phyloP scores from a whole-genome alignment of 2,888 invertebrate genomes.

The Cenopis cana region DNA sequence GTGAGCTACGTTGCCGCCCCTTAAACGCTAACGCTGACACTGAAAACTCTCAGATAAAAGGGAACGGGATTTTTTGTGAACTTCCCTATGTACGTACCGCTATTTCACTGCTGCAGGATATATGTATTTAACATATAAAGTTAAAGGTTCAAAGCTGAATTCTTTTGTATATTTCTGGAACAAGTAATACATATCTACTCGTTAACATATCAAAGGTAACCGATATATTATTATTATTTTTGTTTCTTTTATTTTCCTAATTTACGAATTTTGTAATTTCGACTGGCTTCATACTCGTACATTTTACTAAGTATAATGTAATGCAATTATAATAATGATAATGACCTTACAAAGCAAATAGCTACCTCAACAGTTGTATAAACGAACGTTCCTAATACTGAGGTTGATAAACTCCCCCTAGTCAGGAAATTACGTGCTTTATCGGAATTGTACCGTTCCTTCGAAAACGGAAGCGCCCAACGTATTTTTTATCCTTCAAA shows the following conservation, averaged over 20 bases:
- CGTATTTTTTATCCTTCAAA: slow-evolving; percentile 29
- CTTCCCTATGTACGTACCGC: slow-evolving; percentile 54
- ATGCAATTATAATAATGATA: neutral
- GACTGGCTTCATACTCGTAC: no score
- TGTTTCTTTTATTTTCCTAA: no score
- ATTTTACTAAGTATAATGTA: neutral
- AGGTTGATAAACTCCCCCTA: slow-evolving; percentile 38
- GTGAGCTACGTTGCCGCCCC: slow-evolving; percentile 51
- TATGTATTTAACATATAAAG: neutral
- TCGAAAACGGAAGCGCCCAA: slow-evolving; percentile 31
- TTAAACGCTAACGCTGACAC: slow-evolving; percentile 48
- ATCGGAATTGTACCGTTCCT: slow-evolving; percentile 42
- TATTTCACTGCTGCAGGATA: slow-evolving; percentile 13
- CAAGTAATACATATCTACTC: no score
- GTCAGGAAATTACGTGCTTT: slow-evolving; percentile 44
- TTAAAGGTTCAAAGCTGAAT: slow-evolving; percentile 18
- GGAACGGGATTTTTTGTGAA: slow-evolving; percentile 55
- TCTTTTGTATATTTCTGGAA: neutral
- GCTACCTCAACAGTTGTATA: slow-evolving; percentile 12
- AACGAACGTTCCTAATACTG: slow-evolving; percentile 27
- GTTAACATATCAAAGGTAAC: slow-evolving; percentile 3
- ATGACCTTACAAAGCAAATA: slow-evolving; percentile 2
- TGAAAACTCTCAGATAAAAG: slow-evolving; percentile 55
- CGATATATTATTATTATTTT: neutral
- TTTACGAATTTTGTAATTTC: no score